Evolutionary conservation across 2,888 invertebrate species (phyloP).

Genomic region (Polydrusus cervinus): DNA sequence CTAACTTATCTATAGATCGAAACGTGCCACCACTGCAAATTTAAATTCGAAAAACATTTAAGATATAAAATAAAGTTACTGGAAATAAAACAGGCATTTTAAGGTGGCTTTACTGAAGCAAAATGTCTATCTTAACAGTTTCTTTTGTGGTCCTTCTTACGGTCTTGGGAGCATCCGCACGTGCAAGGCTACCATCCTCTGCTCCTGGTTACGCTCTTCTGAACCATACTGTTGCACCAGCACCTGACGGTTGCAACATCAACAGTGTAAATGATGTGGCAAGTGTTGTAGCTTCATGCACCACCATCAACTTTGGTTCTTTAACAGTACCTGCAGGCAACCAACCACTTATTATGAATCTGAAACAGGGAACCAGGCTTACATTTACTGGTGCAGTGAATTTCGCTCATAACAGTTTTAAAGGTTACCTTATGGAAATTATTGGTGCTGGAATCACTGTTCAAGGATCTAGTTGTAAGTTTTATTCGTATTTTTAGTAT

Average conservation of each 20-base stretch:
- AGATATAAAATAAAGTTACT: neutral
- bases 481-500: neutral
- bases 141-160: neutral
- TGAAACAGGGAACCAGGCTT: slow-evolving; percentile 35
- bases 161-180: slow-evolving; percentile 1
- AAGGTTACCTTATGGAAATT: slow-evolving; percentile 43
- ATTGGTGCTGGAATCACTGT: slow-evolving; percentile 31
- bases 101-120: neutral
- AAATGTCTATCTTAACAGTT: neutral
- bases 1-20: too few species aligned
- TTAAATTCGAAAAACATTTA: neutral
- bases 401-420: slow-evolving; percentile 18
- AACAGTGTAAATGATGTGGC: slow-evolving; percentile 33
- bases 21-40: neutral
- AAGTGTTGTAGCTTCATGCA: slow-evolving; percentile 26
- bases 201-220: slow-evolving; percentile 29
- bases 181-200: neutral
- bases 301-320: slow-evolving; percentile 27
- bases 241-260: slow-evolving; percentile 21
- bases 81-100: neutral
- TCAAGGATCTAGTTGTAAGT: slow-evolving; percentile 39
- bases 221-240: slow-evolving; percentile 29
- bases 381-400: slow-evolving; percentile 31
- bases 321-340: slow-evolving; percentile 24
- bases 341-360: slow-evolving; percentile 35